Evolutionary conservation across 1,140 invertebrate species (phyloP).

Genomic region (Drosophila carrolli): DNA sequence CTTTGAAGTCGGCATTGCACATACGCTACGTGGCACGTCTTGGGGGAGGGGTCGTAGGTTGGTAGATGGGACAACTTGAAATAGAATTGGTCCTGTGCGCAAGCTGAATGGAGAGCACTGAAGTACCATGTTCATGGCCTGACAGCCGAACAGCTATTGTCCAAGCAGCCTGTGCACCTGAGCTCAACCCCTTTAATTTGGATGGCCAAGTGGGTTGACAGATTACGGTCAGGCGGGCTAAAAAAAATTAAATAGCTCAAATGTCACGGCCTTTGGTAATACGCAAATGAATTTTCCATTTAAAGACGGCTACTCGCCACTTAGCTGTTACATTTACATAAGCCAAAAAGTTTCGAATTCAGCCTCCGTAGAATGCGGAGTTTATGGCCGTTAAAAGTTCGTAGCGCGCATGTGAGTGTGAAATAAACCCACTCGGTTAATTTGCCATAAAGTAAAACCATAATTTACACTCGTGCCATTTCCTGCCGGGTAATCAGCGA

Average conservation of each 20-base stretch:
- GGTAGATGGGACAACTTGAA: conserved; percentile 1
- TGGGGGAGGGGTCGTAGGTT: neutral
- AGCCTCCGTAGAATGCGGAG: conserved; percentile 20
- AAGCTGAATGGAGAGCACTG: conserved; percentile 8
- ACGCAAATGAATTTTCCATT: conserved; percentile 36
- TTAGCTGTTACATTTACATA: conserved; percentile 24
- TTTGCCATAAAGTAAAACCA: conserved; percentile 57
- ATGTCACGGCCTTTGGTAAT: conserved; percentile 29
- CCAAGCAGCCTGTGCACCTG: conserved; percentile 8
- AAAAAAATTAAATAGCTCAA: neutral
- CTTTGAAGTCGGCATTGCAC: conserved; percentile 72
- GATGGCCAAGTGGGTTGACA: conserved; percentile 10
- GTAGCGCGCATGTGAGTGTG: conserved; percentile 10
- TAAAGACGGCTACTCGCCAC: conserved; percentile 21
- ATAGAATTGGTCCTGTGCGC: too few species aligned
- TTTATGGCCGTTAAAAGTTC: conserved; percentile 41
- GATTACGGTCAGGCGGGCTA: neutral
- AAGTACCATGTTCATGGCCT: conserved; percentile 3
- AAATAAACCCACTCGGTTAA: conserved; percentile 50
- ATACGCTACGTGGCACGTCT: conserved; percentile 62
- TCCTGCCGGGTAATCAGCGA: conserved; percentile 56
- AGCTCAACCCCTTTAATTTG: neutral
- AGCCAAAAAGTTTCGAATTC: conserved; percentile 39
- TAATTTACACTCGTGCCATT: conserved; percentile 68
- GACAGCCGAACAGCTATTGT: conserved; percentile 24